Evolutionary conservation across 2,113 vertebrate species (phyloP), one percentile per base, ranked within the genome.

Genomic region (Oceanites oceanicus): DNA sequence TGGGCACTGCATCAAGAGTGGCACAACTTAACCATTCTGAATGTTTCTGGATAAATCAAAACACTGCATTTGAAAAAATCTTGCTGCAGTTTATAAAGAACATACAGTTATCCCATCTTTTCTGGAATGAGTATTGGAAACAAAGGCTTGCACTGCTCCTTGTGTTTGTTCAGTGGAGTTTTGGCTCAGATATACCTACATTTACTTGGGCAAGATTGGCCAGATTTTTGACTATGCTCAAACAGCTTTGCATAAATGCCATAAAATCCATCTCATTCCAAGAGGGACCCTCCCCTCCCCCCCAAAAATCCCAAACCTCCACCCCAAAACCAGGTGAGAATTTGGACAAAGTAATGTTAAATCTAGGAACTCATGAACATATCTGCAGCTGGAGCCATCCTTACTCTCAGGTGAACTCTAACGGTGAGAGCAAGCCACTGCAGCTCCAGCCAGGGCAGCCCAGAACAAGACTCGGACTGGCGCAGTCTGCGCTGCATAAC

Each of bases 271-370:
- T 15, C 19, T 89, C 14, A 47, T 32, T 4, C 4, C 36, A 83
- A 68, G 23, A 65, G 9, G 12, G 9, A 66, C 12, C 2, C 17
- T 29, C 13, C 0, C 4, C 6, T 0, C 2, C 1, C 12, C 6
- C 21, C 49, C 36, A 55, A 68, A n/a, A 13, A 6, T 0, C 13
- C 5, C 26, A 23, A 76, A 38, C 13, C 4, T 53, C 27, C 9
- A 59, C 7, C 8, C 5, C 22, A 19, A 90, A 87, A 81, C 1
- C 13, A 40, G 12, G 13, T 13, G 27, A 77, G 25, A 86, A 86
- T 73, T 36, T 75, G 42, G 23, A 9, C 17, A 71, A 73, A 80
- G 5, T 36, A 75, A 44, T 26, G 8, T 34, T 88, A 63, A 71
- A 70, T 58, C 5, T 45, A 47, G 63, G 18, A 62, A 71, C 19